phyloP scores from a whole-genome alignment of 2,888 invertebrate species.

The Plutella xylostella region DNA sequence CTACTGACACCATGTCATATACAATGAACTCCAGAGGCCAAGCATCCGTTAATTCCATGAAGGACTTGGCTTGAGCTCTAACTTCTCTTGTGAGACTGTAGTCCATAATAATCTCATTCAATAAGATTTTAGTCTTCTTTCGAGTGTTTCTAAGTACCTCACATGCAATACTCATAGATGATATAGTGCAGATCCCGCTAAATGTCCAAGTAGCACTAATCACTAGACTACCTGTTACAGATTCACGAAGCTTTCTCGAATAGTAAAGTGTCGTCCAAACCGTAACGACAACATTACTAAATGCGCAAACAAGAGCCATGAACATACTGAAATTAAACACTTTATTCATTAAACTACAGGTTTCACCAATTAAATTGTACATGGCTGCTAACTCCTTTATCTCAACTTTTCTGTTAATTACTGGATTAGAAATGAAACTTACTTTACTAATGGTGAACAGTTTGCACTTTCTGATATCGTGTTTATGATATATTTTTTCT shows the following conservation, averaged over 20 bases:
- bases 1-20: conserved; percentile 45
- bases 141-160: conserved; percentile 10
- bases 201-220: conserved; percentile 9
- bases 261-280: conserved; percentile 12
- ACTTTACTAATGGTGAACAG: no score
- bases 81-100: conserved; percentile 7
- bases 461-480: background rate
- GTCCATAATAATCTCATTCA: conserved; percentile 16
- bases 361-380: conserved; percentile 12
- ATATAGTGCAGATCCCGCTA: conserved; percentile 7
- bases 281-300: conserved; percentile 11
- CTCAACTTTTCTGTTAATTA: background rate
- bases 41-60: conserved; percentile 14
- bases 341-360: conserved; percentile 13
- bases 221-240: background rate
- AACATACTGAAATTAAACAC: conserved; percentile 14
- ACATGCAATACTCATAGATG: conserved; percentile 11
- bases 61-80: conserved; percentile 14
- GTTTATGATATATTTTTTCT: background rate
- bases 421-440: background rate
- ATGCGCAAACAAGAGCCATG: conserved; percentile 11
- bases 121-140: conserved; percentile 11
- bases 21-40: conserved; percentile 26
- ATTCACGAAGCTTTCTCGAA: background rate
- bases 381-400: conserved; percentile 5